Conservation (phyloP, 2,113 vertebrate genomes). For the Meles meles region DNA sequence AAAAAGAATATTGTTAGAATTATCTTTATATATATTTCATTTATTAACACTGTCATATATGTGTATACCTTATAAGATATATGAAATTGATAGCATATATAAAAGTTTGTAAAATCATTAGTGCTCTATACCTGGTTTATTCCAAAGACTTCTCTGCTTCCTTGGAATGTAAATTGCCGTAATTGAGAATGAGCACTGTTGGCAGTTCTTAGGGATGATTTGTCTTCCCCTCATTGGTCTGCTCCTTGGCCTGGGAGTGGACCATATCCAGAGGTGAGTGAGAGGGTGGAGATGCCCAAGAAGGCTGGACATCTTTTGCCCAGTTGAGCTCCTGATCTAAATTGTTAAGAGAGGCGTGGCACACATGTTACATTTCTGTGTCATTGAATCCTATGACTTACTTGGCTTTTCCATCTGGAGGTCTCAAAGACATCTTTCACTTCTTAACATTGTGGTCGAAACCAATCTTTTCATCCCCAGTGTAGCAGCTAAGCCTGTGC, state of each 20-base stretch:
- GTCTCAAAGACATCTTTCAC: background rate
- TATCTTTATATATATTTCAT: background rate
- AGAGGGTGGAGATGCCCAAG: background rate
- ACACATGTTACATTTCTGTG: background rate
- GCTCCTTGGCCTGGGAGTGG: background rate
- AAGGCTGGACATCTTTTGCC: background rate
- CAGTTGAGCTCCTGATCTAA: background rate
- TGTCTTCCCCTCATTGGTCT: background rate
- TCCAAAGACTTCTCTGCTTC: background rate
- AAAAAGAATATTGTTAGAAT: background rate
- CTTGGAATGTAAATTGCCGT: background rate
- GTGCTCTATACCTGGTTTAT: background rate
- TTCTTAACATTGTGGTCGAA: slow-evolving; percentile 5
- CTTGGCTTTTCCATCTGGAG: background rate
- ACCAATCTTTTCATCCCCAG: background rate
- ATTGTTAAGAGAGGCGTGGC: background rate
- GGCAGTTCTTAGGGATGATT: background rate
- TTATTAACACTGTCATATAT: background rate
- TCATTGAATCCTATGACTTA: background rate
- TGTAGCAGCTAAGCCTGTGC: background rate
- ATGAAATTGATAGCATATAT: background rate
- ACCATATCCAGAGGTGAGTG: background rate
- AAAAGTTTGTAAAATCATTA: background rate
- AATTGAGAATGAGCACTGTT: background rate
- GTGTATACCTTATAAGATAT: background rate